Evolutionary conservation across 2,113 vertebrate species (phyloP).

Genomic region (Arothron firmamentum): DNA sequence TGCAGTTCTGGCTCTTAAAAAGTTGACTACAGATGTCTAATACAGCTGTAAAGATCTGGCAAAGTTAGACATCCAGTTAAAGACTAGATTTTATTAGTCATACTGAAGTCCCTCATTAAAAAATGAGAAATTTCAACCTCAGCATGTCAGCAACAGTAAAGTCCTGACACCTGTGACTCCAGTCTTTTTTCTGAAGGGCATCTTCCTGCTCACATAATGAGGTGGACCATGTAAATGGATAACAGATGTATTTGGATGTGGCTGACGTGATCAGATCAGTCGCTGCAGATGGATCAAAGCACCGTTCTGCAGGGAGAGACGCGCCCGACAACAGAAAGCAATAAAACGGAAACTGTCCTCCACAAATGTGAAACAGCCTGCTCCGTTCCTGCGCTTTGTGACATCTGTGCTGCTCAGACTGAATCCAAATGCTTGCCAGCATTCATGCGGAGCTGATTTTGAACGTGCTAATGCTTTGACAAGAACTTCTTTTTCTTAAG

Average conservation of each 20-base stretch:
- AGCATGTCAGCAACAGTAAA: slow-evolving; percentile 26
- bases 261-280: slow-evolving; percentile 30
- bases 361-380: slow-evolving; percentile 6
- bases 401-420: slow-evolving; percentile 13
- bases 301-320: background rate
- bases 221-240: slow-evolving; percentile 18
- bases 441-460: slow-evolving; percentile 8
- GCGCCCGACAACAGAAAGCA: background rate
- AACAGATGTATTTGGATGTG: slow-evolving; percentile 27
- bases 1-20: too few species aligned
- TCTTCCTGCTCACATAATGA: slow-evolving; percentile 44
- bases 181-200: slow-evolving; percentile 39
- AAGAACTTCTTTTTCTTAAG: slow-evolving; percentile 6
- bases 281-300: slow-evolving; percentile 36
- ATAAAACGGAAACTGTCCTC: slow-evolving; percentile 15
- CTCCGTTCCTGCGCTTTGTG: slow-evolving; percentile 11
- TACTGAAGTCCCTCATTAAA: slow-evolving; percentile 21
- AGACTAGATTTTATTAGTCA: too few species aligned
- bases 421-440: slow-evolving; percentile 33
- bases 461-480: too few species aligned
- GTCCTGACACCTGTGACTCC: slow-evolving; percentile 32
- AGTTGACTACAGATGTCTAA: too few species aligned
- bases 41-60: too few species aligned
- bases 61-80: too few species aligned
- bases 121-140: slow-evolving; percentile 28